Evolutionary conservation across 2,888 invertebrate species (phyloP).

Genomic region (Spilosoma lubricipeda): DNA sequence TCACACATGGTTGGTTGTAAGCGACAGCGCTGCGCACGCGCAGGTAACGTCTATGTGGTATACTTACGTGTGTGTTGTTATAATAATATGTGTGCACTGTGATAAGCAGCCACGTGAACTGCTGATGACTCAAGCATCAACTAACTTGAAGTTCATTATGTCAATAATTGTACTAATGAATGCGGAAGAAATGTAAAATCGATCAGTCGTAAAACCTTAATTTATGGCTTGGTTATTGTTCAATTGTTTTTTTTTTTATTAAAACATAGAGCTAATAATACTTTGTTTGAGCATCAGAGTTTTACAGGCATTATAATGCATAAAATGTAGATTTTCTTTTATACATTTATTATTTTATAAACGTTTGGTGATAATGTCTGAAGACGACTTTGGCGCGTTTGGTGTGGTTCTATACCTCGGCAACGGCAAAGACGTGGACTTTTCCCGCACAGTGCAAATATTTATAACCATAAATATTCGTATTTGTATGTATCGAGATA

Average conservation of each 20-base stretch:
- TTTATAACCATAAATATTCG: neutral
- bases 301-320: neutral
- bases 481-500: neutral
- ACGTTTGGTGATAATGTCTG: neutral
- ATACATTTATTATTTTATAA: neutral
- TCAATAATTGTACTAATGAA: slow-evolving; percentile 34
- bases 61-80: slow-evolving; percentile 61
- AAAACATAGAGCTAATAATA: neutral
- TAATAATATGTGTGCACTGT: slow-evolving; percentile 63
- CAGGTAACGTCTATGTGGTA: slow-evolving; percentile 73
- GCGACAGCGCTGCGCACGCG: slow-evolving; percentile 69
- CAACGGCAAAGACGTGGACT: too few species aligned
- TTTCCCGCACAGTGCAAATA: too few species aligned
- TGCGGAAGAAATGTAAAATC: slow-evolving; percentile 32
- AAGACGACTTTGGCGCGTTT: too few species aligned
- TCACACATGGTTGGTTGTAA: slow-evolving; percentile 70
- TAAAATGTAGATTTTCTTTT: neutral
- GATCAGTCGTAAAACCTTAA: neutral
- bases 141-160: slow-evolving; percentile 44
- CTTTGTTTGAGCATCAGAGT: neutral
- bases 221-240: neutral
- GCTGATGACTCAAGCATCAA: slow-evolving; percentile 70
- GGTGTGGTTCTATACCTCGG: too few species aligned
- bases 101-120: slow-evolving; percentile 82
- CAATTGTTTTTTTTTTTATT: neutral